Percentiles rank a stretch among this genome's conserved stretches.
Evolutionary conservation across 1,140 invertebrate species (phyloP).

Genomic region (Lordiphosa clarofinis): DNA sequence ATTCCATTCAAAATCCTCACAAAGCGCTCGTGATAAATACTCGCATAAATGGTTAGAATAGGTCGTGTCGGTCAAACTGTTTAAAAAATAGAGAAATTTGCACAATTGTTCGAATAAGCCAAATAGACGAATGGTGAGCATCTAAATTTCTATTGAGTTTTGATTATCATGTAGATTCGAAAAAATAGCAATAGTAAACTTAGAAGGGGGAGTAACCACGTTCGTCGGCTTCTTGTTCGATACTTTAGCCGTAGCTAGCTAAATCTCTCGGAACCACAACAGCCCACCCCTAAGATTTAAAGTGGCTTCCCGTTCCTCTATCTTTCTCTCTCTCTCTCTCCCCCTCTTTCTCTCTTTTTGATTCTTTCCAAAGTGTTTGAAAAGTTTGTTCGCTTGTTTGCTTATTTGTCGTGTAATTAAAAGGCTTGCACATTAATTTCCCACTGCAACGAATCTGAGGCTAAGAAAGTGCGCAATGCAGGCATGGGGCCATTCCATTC

Average conservation of each 20-base stretch:
- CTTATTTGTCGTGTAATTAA: slow-evolving; percentile 74
- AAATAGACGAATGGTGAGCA: too few species aligned
- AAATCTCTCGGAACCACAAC: too few species aligned
- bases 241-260: too few species aligned
- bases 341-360: slow-evolving; percentile 18
- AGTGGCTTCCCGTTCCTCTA: slow-evolving; percentile 5
- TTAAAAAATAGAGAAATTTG: too few species aligned
- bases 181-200: too few species aligned
- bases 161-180: too few species aligned
- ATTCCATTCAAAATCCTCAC: slow-evolving; percentile 42
- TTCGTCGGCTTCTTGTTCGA: too few species aligned
- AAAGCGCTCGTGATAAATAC: slow-evolving; percentile 69
- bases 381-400: slow-evolving; percentile 63
- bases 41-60: too few species aligned
- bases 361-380: slow-evolving; percentile 35
- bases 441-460: slow-evolving; percentile 43
- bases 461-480: slow-evolving; percentile 61
- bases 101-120: too few species aligned
- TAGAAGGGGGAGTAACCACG: too few species aligned
- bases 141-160: too few species aligned
- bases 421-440: slow-evolving; percentile 72
- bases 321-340: not conserved
- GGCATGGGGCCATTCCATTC: slow-evolving; percentile 31
- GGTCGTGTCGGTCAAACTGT: too few species aligned
- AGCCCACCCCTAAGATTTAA: slow-evolving; percentile 17